Conservation (phyloP, 2,113 vertebrate genomes). For the Speoplatyrhinus poulsoni region DNA sequence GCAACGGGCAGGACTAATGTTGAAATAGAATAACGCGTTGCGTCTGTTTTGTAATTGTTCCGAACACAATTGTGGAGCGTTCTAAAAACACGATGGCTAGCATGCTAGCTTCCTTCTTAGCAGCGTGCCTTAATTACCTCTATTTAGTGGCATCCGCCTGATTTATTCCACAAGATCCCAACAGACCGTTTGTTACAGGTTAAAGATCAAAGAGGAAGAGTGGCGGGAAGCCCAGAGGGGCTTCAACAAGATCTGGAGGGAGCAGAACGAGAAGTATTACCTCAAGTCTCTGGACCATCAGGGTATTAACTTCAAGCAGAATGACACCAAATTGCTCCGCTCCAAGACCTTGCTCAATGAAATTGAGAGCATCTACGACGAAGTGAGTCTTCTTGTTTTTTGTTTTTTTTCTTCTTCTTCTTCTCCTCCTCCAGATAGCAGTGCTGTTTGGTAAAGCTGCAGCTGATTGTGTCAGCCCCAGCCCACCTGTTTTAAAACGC, state of each 20-base stretch:
- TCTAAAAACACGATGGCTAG: no score
- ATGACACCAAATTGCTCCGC: conserved; percentile 95
- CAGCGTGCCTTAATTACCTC: background rate
- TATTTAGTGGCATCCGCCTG: background rate
- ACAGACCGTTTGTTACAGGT: conserved; percentile 66
- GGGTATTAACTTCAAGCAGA: conserved; percentile 99
- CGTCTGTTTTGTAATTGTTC: no score
- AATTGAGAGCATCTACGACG: conserved; percentile 97
- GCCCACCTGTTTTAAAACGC: no score
- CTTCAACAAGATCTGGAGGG: conserved; percentile 99
- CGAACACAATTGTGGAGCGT: no score
- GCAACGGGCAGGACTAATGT: background rate
- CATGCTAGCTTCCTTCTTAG: no score
- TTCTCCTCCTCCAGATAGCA: background rate
- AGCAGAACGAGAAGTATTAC: conserved; percentile 99
- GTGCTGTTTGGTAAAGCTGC: background rate
- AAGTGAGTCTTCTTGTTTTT: conserved; percentile 76
- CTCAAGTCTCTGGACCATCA: conserved; percentile 98
- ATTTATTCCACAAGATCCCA: background rate
- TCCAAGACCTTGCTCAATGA: conserved; percentile 97
- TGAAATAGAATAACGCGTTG: no score
- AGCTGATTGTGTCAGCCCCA: no score
- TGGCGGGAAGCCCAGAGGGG: conserved; percentile 98
- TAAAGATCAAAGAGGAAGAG: conserved; percentile 98
- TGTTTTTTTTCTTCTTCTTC: background rate